A percentile compares a stretch with the other conserved stretches of the same genome.
Evolutionary conservation across 2,797 vertebrate genomes (phyloP).

Genomic region (Poecilia velifera): DNA sequence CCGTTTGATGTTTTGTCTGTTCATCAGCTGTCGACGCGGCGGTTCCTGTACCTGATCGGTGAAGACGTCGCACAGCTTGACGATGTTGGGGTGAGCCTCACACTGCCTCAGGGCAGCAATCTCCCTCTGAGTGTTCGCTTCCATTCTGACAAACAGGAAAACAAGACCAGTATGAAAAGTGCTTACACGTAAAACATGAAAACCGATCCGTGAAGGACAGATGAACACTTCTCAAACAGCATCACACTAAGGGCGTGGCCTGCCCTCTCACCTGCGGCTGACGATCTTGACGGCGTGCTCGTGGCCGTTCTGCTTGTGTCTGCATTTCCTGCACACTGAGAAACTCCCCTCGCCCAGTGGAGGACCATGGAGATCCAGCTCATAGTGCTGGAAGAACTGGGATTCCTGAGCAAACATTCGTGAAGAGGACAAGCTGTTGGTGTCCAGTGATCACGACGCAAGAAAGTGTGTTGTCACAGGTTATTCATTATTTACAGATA

Average conservation of each 20-base stretch:
- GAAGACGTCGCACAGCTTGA: constrained; percentile 88
- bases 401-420: constrained; percentile 82
- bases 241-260: not conserved
- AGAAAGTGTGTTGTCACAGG: not conserved
- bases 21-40: not conserved
- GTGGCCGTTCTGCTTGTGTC: constrained; percentile 85
- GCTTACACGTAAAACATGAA: not conserved
- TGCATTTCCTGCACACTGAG: constrained; percentile 90
- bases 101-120: constrained; percentile 89
- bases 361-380: constrained; percentile 87
- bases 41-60: constrained; percentile 87
- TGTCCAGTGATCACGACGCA: not conserved
- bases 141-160: constrained; percentile 81
- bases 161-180: not conserved
- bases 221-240: not conserved
- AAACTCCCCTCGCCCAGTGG: constrained; percentile 91
- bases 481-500: not conserved
- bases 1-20: not conserved
- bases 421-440: not conserved
- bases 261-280: constrained; percentile 85
- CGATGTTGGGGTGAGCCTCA: constrained; percentile 89
- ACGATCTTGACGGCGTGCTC: constrained; percentile 93
- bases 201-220: not conserved
- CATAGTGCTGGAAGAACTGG: constrained; percentile 92
- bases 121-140: constrained; percentile 89